These are phyloP conservation scores for Sula dactylatra DNA, from an alignment of 2,113 vertebrate genomes.

Conservation along the genomic window DNA sequence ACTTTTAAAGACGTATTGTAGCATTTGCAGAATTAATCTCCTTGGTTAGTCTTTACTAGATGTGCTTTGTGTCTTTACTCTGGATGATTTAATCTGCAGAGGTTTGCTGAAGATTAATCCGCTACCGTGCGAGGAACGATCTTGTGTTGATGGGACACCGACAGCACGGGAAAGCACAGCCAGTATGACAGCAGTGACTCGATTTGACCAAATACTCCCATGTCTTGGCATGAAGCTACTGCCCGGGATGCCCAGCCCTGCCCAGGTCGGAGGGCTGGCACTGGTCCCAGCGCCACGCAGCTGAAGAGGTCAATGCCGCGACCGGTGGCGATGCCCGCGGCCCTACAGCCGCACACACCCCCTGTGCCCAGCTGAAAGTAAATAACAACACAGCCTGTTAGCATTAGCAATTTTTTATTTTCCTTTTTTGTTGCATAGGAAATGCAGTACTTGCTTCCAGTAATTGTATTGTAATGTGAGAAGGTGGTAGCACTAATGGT, in stretches of 20 bases:
- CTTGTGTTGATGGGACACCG: accelerated
- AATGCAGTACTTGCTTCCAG: conserved; percentile 99
- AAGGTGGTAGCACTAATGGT: conserved; percentile 91
- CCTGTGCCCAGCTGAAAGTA: background rate
- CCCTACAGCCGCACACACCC: background rate
- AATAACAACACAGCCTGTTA: conserved; percentile 68
- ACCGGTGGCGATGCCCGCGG: accelerated
- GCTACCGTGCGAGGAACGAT: accelerated
- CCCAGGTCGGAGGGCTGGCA: background rate
- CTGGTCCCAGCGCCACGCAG: background rate
- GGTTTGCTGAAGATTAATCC: background rate
- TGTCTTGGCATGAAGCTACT: background rate
- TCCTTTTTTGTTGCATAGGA: conserved; percentile 99
- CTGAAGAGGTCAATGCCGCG: background rate
- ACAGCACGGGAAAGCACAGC: accelerated
- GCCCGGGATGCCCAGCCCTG: background rate
- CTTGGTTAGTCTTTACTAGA: background rate
- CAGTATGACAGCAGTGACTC: accelerated
- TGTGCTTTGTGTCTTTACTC: accelerated
- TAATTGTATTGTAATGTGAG: conserved; percentile 94
- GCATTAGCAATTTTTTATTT: conserved; percentile 98
- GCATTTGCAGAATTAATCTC: background rate
- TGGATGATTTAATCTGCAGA: background rate
- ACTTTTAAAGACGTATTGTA: background rate
- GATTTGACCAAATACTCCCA: accelerated